Evolutionary conservation across 2,888 invertebrate species (phyloP).

Genomic region (Drosophila villosipedis): DNA sequence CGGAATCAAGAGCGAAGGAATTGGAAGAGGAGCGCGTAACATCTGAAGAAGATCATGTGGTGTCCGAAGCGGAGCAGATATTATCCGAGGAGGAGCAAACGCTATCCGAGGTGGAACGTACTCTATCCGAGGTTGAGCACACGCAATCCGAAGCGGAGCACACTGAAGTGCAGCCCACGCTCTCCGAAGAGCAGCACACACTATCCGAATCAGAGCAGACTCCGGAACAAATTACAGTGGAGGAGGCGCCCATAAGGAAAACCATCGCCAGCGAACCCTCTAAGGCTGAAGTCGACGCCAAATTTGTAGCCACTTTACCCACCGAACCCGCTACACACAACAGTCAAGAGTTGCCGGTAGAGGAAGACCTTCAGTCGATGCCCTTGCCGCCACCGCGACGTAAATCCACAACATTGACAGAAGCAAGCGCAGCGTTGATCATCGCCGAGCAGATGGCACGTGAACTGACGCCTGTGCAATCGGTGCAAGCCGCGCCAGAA

Average conservation of each 20-base stretch:
- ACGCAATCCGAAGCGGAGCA: conserved; percentile 32
- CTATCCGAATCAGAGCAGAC: conserved; percentile 17
- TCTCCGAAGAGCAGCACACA: conserved; percentile 13
- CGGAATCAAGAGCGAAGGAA: conserved; percentile 25
- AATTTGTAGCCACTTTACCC: conserved; percentile 67
- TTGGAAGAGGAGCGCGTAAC: conserved; percentile 44
- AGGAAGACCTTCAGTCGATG: conserved; percentile 38
- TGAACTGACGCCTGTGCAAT: conserved; percentile 54
- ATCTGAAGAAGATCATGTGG: conserved; percentile 23
- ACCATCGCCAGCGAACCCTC: conserved; percentile 59
- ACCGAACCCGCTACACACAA: conserved; percentile 58
- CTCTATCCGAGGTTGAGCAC: conserved; percentile 35
- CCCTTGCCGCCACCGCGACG: conserved; percentile 82
- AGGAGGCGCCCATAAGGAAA: conserved; percentile 44
- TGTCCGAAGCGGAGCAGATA: conserved; percentile 36
- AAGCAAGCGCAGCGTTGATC: conserved; percentile 47
- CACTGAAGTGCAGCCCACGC: conserved; percentile 44
- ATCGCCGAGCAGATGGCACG: conserved; percentile 51
- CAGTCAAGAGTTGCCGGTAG: conserved; percentile 34
- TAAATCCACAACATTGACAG: conserved; percentile 78
- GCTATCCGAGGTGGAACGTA: conserved; percentile 16
- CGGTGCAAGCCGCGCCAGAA: conserved; percentile 44
- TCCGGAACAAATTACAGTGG: conserved; percentile 19
- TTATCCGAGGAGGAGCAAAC: conserved; percentile 21
- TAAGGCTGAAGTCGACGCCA: conserved; percentile 58